Conservation (phyloP, 1,140 invertebrate genomes). For the Heliothis virescens region DNA sequence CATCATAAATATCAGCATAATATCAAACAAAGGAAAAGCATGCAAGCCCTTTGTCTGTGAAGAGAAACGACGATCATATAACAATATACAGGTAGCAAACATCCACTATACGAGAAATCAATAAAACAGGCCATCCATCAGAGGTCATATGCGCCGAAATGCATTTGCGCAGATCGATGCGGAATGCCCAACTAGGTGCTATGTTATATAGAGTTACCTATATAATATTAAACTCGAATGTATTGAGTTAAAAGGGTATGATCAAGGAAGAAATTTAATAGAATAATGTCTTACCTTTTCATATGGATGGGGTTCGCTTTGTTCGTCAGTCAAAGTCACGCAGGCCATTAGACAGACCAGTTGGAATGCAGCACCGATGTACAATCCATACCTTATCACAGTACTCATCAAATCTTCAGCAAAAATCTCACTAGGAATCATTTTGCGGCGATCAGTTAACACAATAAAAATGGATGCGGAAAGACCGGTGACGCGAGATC, state of each 20-base stretch:
- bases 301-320: constrained; percentile 75
- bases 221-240: background rate
- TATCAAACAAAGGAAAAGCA: too few relatives aligned
- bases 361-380: constrained; percentile 90
- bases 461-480: background rate
- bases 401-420: constrained; percentile 89
- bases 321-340: constrained; percentile 86
- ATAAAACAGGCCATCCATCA: too few relatives aligned
- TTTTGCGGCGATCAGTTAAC: constrained; percentile 51
- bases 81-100: too few relatives aligned
- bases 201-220: too few relatives aligned
- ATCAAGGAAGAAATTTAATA: background rate
- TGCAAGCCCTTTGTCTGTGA: too few relatives aligned
- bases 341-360: constrained; percentile 89
- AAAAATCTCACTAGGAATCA: constrained; percentile 82
- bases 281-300: constrained; percentile 69
- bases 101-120: too few relatives aligned
- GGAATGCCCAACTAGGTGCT: too few relatives aligned
- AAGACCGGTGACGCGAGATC: too few relatives aligned
- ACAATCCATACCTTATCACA: constrained; percentile 89
- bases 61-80: too few relatives aligned
- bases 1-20: too few relatives aligned
- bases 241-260: background rate
- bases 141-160: too few relatives aligned
- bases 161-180: too few relatives aligned